These are phyloP conservation scores for Poecilia wingei DNA, from an alignment of 2,797 vertebrate species.

Conservation along the genomic window DNA sequence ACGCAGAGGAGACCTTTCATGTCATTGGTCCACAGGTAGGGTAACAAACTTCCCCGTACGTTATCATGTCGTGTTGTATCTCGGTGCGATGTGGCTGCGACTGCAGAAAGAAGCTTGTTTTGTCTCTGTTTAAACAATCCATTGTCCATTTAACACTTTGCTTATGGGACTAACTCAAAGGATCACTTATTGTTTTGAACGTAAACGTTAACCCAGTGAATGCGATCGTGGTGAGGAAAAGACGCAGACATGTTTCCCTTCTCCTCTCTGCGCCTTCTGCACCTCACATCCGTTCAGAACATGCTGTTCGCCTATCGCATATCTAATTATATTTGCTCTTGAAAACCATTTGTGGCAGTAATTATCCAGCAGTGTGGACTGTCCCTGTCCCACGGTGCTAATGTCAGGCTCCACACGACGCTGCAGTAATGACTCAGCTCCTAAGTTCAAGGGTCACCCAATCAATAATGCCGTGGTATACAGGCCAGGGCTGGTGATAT, in stretches of 20 bases:
- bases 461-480: slow-evolving; percentile 67
- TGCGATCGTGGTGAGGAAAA: slow-evolving; percentile 1
- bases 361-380: slow-evolving; percentile 68
- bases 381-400: slow-evolving; percentile 54
- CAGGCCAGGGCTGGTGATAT: slow-evolving; percentile 40
- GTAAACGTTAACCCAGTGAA: not conserved
- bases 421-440: slow-evolving; percentile 70
- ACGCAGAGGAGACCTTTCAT: slow-evolving; percentile 96
- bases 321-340: slow-evolving; percentile 77
- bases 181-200: not conserved
- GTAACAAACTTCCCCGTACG: not conserved
- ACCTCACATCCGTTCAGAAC: slow-evolving; percentile 46
- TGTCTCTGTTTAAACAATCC: slow-evolving; percentile 20
- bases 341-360: slow-evolving; percentile 67
- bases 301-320: slow-evolving; percentile 46
- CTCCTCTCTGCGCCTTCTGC: slow-evolving; percentile 29
- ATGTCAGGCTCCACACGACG: slow-evolving; percentile 68
- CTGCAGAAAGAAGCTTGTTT: not conserved
- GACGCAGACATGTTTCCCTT: slow-evolving; percentile 31
- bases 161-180: slow-evolving; percentile 7
- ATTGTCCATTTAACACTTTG: slow-evolving; percentile 12
- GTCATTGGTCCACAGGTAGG: slow-evolving; percentile 96
- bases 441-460: slow-evolving; percentile 74
- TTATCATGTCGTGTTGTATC: slow-evolving; percentile 6
- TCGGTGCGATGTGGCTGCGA: slow-evolving; percentile 1